Conservation (phyloP, 2,888 invertebrate genomes). For the Drosophila lacicola region DNA sequence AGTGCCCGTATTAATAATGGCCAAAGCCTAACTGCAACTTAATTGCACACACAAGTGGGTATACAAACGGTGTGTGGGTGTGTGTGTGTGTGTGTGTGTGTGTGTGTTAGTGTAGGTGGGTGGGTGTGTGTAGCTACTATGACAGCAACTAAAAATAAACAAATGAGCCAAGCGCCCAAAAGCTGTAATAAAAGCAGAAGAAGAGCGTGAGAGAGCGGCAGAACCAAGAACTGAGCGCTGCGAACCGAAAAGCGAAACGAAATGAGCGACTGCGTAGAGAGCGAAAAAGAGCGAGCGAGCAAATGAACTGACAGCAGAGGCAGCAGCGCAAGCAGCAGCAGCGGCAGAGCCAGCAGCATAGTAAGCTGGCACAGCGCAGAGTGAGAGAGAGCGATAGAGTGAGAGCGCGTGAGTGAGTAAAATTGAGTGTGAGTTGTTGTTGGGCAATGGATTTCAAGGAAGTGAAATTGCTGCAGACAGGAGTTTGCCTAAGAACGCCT, state of each 20-base stretch:
- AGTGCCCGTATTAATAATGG: constrained; percentile 56
- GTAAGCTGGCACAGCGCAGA: constrained; percentile 14
- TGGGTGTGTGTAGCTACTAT: constrained; percentile 36
- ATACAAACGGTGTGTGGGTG: too few species aligned
- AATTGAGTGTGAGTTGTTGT: constrained; percentile 31
- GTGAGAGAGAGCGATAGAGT: constrained; percentile 9
- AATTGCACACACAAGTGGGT: constrained; percentile 57
- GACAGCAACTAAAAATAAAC: constrained; percentile 78
- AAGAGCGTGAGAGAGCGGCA: constrained; percentile 1
- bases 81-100: too few species aligned
- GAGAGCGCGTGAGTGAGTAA: constrained; percentile 29
- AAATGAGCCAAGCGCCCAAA: constrained; percentile 64
- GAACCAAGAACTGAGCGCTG: constrained; percentile 2
- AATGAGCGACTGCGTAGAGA: constrained; percentile 59
- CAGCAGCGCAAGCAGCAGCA: not conserved
- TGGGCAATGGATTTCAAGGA: constrained; percentile 76
- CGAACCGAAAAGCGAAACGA: constrained; percentile 15
- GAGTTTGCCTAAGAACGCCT: constrained; percentile 47
- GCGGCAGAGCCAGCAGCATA: constrained; percentile 6
- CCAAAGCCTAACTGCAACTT: constrained; percentile 59
- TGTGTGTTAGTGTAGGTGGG: constrained; percentile 9
- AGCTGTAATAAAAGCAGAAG: constrained; percentile 15
- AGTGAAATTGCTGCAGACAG: constrained; percentile 80
- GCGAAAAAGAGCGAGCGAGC: constrained; percentile 10
- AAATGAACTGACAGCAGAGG: constrained; percentile 3